Evolutionary conservation across 64 coral and sea anemone species (phyloP), one percentile per base, ranked within the genome.

Genomic region (Astreopora myriophthalma): DNA sequence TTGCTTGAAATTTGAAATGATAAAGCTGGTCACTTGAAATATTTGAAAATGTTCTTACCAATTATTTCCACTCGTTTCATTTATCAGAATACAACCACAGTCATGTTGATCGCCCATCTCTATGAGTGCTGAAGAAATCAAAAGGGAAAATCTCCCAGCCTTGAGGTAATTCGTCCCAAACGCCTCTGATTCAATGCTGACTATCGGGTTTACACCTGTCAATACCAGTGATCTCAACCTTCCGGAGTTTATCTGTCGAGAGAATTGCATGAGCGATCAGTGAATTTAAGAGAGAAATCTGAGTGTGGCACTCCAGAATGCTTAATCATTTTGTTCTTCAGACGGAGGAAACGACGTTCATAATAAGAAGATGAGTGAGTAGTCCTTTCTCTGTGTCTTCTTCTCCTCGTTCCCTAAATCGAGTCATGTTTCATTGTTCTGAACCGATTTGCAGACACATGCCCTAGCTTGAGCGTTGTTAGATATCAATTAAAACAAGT

Each of bases 101-200:
- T 39, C 26, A 6, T 72, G 12, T 17, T 92, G 69, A 33, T 76
- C 38, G 19, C 90, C 90, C 80, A 92, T 36, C 33, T 92, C 90
- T 22, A 86, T 51, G 11, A 92, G 67, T 62, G 16, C 48, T 48
- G 90, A 42, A 13, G 69, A 63, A 3, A 92, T 46, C 1, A 76
- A 17, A 5, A 74, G 13, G 5, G 58, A 60, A 76, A 75, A 76
- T 24, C 71, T 42, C 23, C 51, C 48, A 0, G 48, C 33, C 29
- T 69, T 60, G 49, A 75, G 72, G 36, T 79, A 20, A 34, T 74
- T 85, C 19, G 24, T 11, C 17, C 57, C 26, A 58, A 92, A 32
- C 23, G 34, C n/a, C 31, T 76, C 73, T 1, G 58, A 63, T 74
- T 74, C 49, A 85, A 92, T 49, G 8, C 44, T 52, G 2, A 92